phyloP scores from a whole-genome alignment of 1,140 invertebrate genomes.

The Popillia japonica region DNA sequence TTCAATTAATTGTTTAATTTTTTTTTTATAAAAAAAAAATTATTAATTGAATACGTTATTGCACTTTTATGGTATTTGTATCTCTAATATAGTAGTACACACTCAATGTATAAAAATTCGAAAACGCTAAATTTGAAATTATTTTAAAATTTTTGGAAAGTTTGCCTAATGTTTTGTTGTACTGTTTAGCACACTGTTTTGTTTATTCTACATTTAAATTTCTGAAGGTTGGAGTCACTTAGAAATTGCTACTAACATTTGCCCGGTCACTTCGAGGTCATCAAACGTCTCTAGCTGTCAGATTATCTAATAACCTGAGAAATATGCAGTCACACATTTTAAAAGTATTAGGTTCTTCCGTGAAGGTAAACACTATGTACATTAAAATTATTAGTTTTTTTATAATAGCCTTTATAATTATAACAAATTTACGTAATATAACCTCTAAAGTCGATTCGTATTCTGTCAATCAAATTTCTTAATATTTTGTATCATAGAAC shows the following conservation, averaged over 20 bases:
- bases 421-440: constrained; percentile 56
- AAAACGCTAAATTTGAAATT: not conserved
- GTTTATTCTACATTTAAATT: too few species aligned
- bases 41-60: too few species aligned
- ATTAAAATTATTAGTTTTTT: constrained; percentile 21
- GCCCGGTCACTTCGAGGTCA: constrained; percentile 19
- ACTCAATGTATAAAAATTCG: too few species aligned
- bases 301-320: constrained; percentile 8
- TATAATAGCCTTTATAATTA: not conserved
- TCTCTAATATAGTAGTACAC: too few species aligned
- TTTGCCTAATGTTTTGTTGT: not conserved
- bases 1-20: too few species aligned
- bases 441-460: constrained; percentile 46
- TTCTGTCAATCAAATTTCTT: not conserved
- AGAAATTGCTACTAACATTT: not conserved
- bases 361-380: constrained; percentile 29
- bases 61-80: not conserved
- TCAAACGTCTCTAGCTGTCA: constrained; percentile 11
- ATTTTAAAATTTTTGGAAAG: not conserved
- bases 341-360: constrained; percentile 43
- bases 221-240: not conserved
- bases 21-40: too few species aligned
- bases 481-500: constrained; percentile 39
- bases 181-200: not conserved
- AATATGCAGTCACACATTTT: constrained; percentile 49